Evolutionary conservation across 2,797 vertebrate species (phyloP).

Genomic region (Catostomus latipinnis): DNA sequence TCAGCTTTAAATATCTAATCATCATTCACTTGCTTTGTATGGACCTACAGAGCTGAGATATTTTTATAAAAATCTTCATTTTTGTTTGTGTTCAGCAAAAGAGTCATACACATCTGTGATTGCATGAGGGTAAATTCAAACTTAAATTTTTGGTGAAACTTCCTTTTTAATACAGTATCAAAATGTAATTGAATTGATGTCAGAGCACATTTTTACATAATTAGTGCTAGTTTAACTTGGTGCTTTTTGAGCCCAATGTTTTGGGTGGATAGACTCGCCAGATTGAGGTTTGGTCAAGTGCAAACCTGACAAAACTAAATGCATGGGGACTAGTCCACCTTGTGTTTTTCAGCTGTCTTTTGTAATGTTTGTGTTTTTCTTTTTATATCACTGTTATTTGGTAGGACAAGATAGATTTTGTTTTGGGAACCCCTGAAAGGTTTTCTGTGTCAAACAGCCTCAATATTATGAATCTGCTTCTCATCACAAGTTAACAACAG

Average conservation of each 20-base stretch:
- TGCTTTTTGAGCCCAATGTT: neutral
- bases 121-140: too few relatives aligned
- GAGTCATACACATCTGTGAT: too few relatives aligned
- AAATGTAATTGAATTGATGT: neutral
- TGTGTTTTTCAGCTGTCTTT: neutral
- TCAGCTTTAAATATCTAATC: too few relatives aligned
- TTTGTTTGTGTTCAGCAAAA: too few relatives aligned
- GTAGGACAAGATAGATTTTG: neutral
- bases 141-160: too few relatives aligned
- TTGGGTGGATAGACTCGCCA: neutral
- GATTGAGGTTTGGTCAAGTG: neutral
- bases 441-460: neutral
- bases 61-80: too few relatives aligned
- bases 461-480: conserved; percentile 21
- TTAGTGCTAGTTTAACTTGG: neutral
- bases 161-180: neutral
- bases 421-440: neutral
- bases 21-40: too few relatives aligned
- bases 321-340: neutral
- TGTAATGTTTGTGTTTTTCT: neutral
- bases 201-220: neutral
- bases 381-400: conserved; percentile 14
- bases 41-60: too few relatives aligned
- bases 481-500: neutral
- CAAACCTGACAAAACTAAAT: neutral